phyloP scores from a whole-genome alignment of 2,888 invertebrate genomes.

The Apotomis betuletana region DNA sequence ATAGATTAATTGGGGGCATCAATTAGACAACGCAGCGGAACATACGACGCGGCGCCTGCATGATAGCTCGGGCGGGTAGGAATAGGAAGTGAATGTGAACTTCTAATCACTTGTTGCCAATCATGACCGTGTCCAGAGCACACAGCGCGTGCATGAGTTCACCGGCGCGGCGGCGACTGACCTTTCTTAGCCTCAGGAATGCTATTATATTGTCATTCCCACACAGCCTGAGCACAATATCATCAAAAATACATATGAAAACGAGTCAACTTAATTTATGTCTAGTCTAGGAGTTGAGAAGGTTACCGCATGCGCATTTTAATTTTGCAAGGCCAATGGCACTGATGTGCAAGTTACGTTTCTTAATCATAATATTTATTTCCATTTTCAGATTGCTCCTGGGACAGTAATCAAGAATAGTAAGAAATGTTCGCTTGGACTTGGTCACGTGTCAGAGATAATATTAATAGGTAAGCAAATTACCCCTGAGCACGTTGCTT shows the following conservation, averaged over 20 bases:
- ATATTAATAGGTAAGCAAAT: constrained; percentile 19
- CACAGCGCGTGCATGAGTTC: constrained; percentile 47
- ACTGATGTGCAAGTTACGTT: background rate
- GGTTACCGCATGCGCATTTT: constrained; percentile 14
- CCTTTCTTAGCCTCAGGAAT: constrained; percentile 63
- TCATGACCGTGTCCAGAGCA: constrained; percentile 29
- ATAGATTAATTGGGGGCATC: constrained; percentile 40
- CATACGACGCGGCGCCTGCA: background rate
- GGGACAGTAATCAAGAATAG: constrained; percentile 3
- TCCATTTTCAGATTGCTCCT: constrained; percentile 18
- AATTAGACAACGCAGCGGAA: background rate
- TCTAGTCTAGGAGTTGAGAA: constrained; percentile 35
- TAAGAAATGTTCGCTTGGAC: constrained; percentile 17
- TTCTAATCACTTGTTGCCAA: constrained; percentile 32
- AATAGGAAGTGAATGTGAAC: constrained; percentile 30
- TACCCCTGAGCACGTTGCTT: constrained; percentile 7
- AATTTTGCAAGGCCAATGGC: constrained; percentile 9
- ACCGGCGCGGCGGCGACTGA: constrained; percentile 56
- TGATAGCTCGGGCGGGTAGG: constrained; percentile 15
- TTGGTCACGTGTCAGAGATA: constrained; percentile 24
- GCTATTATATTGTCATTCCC: constrained; percentile 68
- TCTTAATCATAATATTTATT: background rate
- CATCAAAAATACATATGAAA: constrained; percentile 28
- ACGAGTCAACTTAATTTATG: constrained; percentile 33
- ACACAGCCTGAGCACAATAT: constrained; percentile 50